Percentiles rank a stretch among this genome's conserved stretches.
Evolutionary conservation across 2,888 invertebrate species (phyloP).

Genomic region (Geotrupes spiniger): DNA sequence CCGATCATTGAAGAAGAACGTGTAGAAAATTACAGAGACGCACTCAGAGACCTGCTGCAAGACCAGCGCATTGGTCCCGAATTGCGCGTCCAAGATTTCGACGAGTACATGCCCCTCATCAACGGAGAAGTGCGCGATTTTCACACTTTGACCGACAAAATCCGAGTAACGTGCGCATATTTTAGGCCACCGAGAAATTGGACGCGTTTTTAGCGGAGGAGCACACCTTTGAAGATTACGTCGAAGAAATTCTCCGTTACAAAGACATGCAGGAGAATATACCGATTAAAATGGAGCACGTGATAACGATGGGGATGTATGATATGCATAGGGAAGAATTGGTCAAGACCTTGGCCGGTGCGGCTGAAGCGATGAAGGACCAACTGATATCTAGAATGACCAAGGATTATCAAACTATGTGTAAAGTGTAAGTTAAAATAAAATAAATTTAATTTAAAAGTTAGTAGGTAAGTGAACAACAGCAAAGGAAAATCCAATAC

Average conservation of each 20-base stretch:
- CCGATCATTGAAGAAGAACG: constrained; percentile 74
- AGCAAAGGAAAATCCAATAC: too few species aligned
- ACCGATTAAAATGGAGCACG: constrained; percentile 58
- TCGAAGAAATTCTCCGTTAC: constrained; percentile 60
- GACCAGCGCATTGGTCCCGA: constrained; percentile 74
- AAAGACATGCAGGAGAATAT: constrained; percentile 62
- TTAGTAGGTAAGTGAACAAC: too few species aligned
- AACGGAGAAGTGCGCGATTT: constrained; percentile 74
- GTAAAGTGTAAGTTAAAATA: constrained; percentile 63
- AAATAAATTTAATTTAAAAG: too few species aligned
- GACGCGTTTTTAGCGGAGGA: constrained; percentile 65
- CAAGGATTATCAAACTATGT: constrained; percentile 73
- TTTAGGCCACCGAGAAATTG: constrained; percentile 61
- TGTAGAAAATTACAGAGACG: constrained; percentile 60
- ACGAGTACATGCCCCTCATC: constrained; percentile 72
- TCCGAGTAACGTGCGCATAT: neutral
- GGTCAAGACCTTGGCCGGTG: constrained; percentile 65
- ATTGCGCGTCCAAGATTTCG: constrained; percentile 72
- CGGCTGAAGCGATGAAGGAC: constrained; percentile 67
- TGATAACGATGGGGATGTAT: constrained; percentile 78
- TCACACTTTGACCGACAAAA: constrained; percentile 20
- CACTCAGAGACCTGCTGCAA: constrained; percentile 63
- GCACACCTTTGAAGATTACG: constrained; percentile 65
- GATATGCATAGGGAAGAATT: constrained; percentile 79
- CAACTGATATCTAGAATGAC: constrained; percentile 73